phyloP scores from a whole-genome alignment of 2,888 invertebrate genomes.

The Machimus atricapillus region DNA sequence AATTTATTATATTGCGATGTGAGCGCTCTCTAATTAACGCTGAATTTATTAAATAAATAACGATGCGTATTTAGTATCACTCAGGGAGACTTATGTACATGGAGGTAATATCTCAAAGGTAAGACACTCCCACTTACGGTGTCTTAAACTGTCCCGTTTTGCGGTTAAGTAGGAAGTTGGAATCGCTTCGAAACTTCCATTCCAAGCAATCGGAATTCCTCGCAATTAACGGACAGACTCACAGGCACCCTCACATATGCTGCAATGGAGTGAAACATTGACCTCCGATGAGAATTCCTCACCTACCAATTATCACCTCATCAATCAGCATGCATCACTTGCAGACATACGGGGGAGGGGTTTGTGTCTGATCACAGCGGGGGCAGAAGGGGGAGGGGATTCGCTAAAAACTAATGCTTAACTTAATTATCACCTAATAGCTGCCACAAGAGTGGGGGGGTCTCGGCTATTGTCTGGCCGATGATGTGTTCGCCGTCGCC shows the following conservation, averaged over 20 bases:
- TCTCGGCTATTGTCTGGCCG: background rate
- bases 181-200: background rate
- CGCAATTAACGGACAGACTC: background rate
- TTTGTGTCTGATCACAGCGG: background rate
- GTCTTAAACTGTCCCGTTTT: background rate
- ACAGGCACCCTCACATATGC: background rate
- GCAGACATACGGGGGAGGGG: background rate
- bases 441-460: background rate
- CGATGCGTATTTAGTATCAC: background rate
- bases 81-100: background rate
- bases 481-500: background rate
- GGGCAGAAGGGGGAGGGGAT: background rate
- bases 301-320: conserved; percentile 23
- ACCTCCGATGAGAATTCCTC: background rate
- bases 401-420: conserved; percentile 13
- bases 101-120: background rate
- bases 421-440: conserved; percentile 25
- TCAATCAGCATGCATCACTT: conserved; percentile 4
- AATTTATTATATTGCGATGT: background rate
- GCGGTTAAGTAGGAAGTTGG: background rate
- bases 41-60: background rate
- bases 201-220: background rate
- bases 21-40: background rate
- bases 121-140: background rate
- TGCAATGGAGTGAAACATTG: background rate